Conservation (phyloP, 2,113 vertebrate genomes). For the Astur gentilis region DNA sequence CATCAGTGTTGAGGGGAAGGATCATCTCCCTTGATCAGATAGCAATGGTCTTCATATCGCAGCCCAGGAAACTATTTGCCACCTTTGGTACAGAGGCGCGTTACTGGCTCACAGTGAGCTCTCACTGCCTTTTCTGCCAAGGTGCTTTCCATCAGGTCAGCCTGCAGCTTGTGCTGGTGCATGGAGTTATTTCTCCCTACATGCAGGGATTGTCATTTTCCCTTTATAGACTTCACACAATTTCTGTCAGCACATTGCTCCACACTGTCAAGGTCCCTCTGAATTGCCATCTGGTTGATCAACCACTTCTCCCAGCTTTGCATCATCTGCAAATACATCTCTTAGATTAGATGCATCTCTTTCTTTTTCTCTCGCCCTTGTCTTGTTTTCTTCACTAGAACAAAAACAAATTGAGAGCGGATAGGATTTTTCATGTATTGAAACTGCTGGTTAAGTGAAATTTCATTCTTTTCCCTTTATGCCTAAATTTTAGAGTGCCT, state of each 20-base stretch:
- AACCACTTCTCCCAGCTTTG: neutral
- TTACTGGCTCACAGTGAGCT: neutral
- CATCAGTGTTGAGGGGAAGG: neutral
- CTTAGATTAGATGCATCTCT: neutral
- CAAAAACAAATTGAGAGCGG: neutral
- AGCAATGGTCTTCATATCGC: neutral
- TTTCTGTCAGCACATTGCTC: too few relatives aligned
- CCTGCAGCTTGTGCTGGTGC: too few relatives aligned
- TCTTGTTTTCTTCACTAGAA: neutral
- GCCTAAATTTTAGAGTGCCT: neutral
- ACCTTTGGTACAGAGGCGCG: neutral
- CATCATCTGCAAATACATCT: neutral
- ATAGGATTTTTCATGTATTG: neutral
- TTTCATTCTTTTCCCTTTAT: neutral
- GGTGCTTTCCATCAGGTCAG: too few relatives aligned
- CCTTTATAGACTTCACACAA: too few relatives aligned
- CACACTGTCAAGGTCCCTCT: too few relatives aligned
- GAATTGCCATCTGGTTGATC: neutral
- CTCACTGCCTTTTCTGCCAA: neutral
- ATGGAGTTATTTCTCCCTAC: too few relatives aligned
- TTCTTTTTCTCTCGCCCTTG: neutral
- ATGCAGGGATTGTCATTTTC: too few relatives aligned
- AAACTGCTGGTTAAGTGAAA: neutral
- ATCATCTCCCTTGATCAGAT: neutral
- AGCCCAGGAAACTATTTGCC: neutral